Conservation (phyloP, 2,797 vertebrate species). For the Ptychobarbus kaznakovi region DNA sequence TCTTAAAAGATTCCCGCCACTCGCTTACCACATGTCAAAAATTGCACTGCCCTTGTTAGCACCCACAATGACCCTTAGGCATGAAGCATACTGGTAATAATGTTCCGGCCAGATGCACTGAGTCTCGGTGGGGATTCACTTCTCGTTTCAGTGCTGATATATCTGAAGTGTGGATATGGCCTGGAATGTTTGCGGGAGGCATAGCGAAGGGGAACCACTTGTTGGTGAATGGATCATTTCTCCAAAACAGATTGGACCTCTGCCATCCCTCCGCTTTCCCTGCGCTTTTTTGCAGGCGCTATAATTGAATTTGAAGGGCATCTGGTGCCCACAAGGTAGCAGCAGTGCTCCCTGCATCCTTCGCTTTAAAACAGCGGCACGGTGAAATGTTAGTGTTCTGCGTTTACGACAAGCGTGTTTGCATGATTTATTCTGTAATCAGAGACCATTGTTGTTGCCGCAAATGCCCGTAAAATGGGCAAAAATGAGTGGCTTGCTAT, state of each 20-base stretch:
- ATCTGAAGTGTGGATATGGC: constrained; percentile 51
- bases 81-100: constrained; percentile 53
- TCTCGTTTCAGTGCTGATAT: constrained; percentile 44
- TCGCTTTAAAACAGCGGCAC: neutral
- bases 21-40: constrained; percentile 58
- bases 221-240: constrained; percentile 55
- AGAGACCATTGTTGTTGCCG: constrained; percentile 50
- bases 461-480: constrained; percentile 40
- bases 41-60: constrained; percentile 43
- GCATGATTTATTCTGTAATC: constrained; percentile 57
- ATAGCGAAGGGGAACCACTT: constrained; percentile 43
- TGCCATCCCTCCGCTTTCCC: constrained; percentile 35
- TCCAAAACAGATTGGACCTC: constrained; percentile 48
- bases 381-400: neutral
- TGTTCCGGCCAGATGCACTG: constrained; percentile 47
- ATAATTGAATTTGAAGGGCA: constrained; percentile 35
- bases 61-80: constrained; percentile 54
- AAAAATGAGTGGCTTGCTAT: constrained; percentile 38
- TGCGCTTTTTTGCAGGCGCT: constrained; percentile 1
- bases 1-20: constrained; percentile 30
- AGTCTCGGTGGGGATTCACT: constrained; percentile 46
- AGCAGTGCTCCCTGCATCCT: constrained; percentile 44
- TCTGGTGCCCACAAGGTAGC: constrained; percentile 60
- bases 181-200: constrained; percentile 52
- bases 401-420: constrained; percentile 14